Percentiles rank a stretch among this genome's conserved stretches.
Evolutionary conservation across 1,140 invertebrate species (phyloP).

Genomic region (Venturia canescens): DNA sequence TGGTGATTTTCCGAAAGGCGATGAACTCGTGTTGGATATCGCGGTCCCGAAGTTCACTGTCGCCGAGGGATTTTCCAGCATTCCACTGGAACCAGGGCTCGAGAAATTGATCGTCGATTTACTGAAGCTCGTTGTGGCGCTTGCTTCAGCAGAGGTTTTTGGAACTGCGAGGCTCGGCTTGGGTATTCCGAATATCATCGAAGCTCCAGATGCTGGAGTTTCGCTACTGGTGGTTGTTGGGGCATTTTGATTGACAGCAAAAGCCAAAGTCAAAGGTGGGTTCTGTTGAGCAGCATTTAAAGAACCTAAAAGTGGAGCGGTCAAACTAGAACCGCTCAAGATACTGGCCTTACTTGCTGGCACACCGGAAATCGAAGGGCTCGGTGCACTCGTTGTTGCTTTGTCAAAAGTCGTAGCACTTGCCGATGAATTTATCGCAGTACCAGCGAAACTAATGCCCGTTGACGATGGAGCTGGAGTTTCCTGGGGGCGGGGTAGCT

Average conservation of each 20-base stretch:
- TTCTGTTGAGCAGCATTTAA: slow-evolving; percentile 15
- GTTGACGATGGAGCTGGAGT: slow-evolving; percentile 35
- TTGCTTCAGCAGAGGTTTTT: slow-evolving; percentile 46
- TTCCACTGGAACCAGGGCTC: slow-evolving; percentile 3
- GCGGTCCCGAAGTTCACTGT: slow-evolving; percentile 28
- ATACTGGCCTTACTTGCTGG: slow-evolving; percentile 36
- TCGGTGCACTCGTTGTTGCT: not conserved
- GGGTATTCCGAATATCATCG: slow-evolving; percentile 56
- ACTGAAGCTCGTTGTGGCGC: slow-evolving; percentile 13
- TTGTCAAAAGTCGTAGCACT: slow-evolving; percentile 48
- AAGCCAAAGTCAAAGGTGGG: not conserved
- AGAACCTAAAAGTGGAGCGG: slow-evolving; percentile 55
- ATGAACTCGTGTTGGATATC: slow-evolving; percentile 29
- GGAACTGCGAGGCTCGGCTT: slow-evolving; percentile 20
- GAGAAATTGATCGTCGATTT: slow-evolving; percentile 37
- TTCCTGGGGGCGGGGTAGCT: not conserved
- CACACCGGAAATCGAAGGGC: slow-evolving; percentile 40
- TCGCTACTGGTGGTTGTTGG: slow-evolving; percentile 3
- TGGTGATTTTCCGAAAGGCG: slow-evolving; percentile 34
- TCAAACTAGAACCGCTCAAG: slow-evolving; percentile 41
- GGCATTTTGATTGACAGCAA: not conserved
- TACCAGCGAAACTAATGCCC: slow-evolving; percentile 48
- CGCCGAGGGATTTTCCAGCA: slow-evolving; percentile 49
- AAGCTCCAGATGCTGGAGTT: slow-evolving; percentile 15
- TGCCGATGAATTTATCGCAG: slow-evolving; percentile 42